These are phyloP conservation scores for Doryteuthis pealeii DNA, from an alignment of 1,140 invertebrate species.

Conservation along the genomic window DNA sequence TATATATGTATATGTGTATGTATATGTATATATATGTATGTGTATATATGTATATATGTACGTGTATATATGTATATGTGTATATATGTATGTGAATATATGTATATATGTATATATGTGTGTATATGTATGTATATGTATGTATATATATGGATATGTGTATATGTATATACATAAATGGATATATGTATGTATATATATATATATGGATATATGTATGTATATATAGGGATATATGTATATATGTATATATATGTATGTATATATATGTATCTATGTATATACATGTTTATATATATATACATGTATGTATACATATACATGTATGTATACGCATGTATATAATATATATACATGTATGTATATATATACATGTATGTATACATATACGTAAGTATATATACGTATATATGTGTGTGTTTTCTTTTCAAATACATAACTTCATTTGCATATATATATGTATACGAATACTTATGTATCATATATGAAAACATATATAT, in stretches of 20 bases:
- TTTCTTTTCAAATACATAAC: too few relatives aligned
- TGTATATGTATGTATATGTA: too few relatives aligned
- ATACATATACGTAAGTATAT: too few relatives aligned
- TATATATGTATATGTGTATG: neutral
- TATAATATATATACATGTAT: neutral
- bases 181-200: neutral
- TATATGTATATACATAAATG: neutral
- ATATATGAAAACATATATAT: too few relatives aligned
- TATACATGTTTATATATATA: neutral
- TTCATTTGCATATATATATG: too few relatives aligned
- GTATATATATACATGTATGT: neutral
- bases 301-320: neutral
- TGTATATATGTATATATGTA: constrained; percentile 5
- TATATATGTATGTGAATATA: too few relatives aligned
- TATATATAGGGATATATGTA: neutral
- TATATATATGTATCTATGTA: neutral
- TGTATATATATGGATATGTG: too few relatives aligned
- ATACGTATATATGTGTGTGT: too few relatives aligned
- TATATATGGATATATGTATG: neutral
- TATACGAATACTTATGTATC: too few relatives aligned
- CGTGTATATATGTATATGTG: too few relatives aligned
- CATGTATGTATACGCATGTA: neutral
- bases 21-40: neutral
- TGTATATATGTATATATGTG: too few relatives aligned
- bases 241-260: neutral